Evolutionary conservation across 2,797 vertebrate genomes (phyloP).

Genomic region (Danionella dracula): DNA sequence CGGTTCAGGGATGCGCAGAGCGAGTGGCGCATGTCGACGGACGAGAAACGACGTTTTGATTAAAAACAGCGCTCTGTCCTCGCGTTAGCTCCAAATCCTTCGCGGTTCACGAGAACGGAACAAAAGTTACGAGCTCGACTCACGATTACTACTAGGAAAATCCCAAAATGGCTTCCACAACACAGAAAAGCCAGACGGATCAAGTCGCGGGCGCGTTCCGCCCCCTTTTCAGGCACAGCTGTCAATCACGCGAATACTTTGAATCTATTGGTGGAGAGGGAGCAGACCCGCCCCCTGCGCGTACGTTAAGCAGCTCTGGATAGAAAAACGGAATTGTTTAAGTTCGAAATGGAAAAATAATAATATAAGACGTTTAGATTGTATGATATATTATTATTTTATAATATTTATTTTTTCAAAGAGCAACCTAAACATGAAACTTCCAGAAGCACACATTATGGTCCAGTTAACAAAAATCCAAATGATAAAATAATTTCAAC

Average conservation of each 20-base stretch:
- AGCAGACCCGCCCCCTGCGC: neutral
- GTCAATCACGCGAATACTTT: constrained; percentile 63
- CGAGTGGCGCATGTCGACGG: constrained; percentile 44
- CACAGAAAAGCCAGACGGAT: constrained; percentile 83
- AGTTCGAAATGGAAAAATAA: too few relatives aligned
- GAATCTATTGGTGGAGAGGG: constrained; percentile 67
- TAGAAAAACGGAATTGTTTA: too few relatives aligned
- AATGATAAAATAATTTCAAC: too few relatives aligned
- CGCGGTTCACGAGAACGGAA: constrained; percentile 47
- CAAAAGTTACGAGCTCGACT: constrained; percentile 54
- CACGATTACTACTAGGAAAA: constrained; percentile 62
- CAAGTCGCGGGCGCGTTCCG: constrained; percentile 60
- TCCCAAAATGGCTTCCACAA: constrained; percentile 91
- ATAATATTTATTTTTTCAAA: too few relatives aligned
- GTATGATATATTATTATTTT: too few relatives aligned
- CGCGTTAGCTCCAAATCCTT: neutral
- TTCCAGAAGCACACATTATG: too few relatives aligned
- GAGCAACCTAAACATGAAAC: too few relatives aligned
- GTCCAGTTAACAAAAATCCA: too few relatives aligned
- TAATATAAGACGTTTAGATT: too few relatives aligned
- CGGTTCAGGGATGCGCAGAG: constrained; percentile 52
- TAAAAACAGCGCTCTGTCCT: neutral
- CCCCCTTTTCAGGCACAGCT: constrained; percentile 61
- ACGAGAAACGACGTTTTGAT: neutral
- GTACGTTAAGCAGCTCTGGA: too few relatives aligned